Evolutionary conservation across 1,140 invertebrate species (phyloP).

Genomic region (Riptortus pedestris): DNA sequence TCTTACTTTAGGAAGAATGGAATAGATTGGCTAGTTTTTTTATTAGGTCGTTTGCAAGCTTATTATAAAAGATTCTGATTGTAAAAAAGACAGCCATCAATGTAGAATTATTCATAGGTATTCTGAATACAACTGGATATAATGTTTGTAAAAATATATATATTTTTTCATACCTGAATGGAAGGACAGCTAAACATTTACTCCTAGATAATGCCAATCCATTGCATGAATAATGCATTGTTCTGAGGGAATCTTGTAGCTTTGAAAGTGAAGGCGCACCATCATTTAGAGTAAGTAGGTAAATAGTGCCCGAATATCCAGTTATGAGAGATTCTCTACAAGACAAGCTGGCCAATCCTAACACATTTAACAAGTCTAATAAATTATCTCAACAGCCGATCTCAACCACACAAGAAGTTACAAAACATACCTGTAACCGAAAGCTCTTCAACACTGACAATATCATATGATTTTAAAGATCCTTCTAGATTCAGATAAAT

Average conservation of each 20-base stretch:
- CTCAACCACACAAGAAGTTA: neutral
- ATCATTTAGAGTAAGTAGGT: neutral
- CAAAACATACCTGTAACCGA: neutral
- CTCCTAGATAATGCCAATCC: slow-evolving; percentile 18
- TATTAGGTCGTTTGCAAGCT: no score
- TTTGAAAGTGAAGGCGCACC: neutral
- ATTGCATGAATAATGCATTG: slow-evolving; percentile 15
- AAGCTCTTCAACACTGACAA: neutral
- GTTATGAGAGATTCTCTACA: neutral
- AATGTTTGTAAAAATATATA: no score
- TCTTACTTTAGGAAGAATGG: no score
- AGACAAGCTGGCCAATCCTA: neutral
- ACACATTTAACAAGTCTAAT: neutral
- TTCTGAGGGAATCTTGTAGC: neutral
- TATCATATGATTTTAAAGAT: neutral
- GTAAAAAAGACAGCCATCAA: no score
- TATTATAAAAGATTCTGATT: no score
- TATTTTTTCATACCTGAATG: slow-evolving; percentile 23
- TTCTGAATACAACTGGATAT: no score
- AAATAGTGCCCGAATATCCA: neutral
- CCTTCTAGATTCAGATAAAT: neutral
- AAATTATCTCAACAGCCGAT: neutral
- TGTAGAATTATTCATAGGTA: no score
- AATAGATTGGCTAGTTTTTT: no score
- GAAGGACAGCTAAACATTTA: slow-evolving; percentile 15